Percentiles rank a stretch among this genome's conserved stretches.
Conservation (phyloP, 2,113 vertebrate species). For the Scomber scombrus region DNA sequence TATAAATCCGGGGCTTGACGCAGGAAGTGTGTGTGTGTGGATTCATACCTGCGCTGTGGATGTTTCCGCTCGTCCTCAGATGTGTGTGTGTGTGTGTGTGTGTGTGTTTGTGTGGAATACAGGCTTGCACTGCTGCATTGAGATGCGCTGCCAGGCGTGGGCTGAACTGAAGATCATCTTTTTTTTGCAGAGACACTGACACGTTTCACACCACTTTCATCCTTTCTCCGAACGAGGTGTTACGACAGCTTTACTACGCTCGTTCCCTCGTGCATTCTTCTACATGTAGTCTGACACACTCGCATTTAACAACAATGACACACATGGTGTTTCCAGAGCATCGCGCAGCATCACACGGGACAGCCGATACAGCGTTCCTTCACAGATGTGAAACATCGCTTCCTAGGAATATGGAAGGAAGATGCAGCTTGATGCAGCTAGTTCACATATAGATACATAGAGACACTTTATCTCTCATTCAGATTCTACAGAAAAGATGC, state of each 20-base stretch:
- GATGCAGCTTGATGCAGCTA: too few relatives aligned
- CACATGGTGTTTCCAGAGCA: too few relatives aligned
- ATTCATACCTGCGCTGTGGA: conserved; percentile 5
- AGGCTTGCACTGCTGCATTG: conserved; percentile 3
- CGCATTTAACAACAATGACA: neutral
- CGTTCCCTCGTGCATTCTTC: neutral
- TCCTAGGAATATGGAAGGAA: too few relatives aligned
- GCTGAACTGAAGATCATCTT: conserved; percentile 25
- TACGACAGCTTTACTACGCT: conserved; percentile 15
- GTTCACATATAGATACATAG: too few relatives aligned
- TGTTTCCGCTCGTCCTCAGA: conserved; percentile 5
- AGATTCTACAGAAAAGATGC: too few relatives aligned
- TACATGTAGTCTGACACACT: neutral
- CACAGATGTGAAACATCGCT: too few relatives aligned
- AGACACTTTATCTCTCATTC: too few relatives aligned
- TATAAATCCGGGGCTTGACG: conserved; percentile 5
- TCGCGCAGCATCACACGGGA: too few relatives aligned
- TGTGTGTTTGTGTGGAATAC: conserved; percentile 20
- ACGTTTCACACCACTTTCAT: conserved; percentile 34
- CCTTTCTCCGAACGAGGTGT: neutral
- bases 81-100: conserved; percentile 24
- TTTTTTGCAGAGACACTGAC: conserved; percentile 9
- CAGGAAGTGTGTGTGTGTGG: conserved; percentile 4
- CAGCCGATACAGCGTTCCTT: too few relatives aligned
- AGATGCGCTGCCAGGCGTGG: conserved; percentile 33